Evolutionary conservation across 2,888 invertebrate species (phyloP).

Genomic region (Miltochrista miniata): DNA sequence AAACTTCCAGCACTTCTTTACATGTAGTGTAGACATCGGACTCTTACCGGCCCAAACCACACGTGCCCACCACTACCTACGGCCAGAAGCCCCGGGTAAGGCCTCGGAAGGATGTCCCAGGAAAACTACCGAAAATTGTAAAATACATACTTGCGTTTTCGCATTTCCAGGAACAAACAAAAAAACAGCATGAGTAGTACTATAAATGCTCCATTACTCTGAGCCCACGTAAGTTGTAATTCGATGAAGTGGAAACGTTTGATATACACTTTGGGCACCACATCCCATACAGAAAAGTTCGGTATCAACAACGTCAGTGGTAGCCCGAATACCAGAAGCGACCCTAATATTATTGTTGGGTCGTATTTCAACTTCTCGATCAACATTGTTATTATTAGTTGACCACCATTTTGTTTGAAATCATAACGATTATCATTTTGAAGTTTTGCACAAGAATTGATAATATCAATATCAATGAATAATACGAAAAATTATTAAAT

Average conservation of each 20-base stretch:
- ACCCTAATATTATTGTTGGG: constrained; percentile 35
- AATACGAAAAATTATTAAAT: no score
- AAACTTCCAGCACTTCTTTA: no score
- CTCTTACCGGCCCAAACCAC: no score
- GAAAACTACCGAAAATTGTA: no score
- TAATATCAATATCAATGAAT: neutral
- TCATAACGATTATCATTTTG: neutral
- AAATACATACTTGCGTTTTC: constrained; percentile 64
- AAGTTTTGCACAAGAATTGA: neutral
- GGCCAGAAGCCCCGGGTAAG: no score
- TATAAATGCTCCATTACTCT: constrained; percentile 56
- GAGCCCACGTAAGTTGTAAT: constrained; percentile 58
- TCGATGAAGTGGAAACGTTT: constrained; percentile 57
- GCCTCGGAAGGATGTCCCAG: no score
- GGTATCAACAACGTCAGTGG: constrained; percentile 68
- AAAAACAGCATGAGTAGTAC: constrained; percentile 55
- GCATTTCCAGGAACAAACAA: constrained; percentile 67
- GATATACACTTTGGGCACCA: constrained; percentile 66
- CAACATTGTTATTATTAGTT: constrained; percentile 30
- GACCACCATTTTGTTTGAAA: neutral
- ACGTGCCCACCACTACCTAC: no score
- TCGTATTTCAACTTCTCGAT: constrained; percentile 33
- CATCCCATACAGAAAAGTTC: constrained; percentile 64
- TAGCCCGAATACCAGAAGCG: constrained; percentile 59
- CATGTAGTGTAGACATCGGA: no score